phyloP scores from a whole-genome alignment of 2,113 vertebrate genomes.

The Oreochromis tanganicae region DNA sequence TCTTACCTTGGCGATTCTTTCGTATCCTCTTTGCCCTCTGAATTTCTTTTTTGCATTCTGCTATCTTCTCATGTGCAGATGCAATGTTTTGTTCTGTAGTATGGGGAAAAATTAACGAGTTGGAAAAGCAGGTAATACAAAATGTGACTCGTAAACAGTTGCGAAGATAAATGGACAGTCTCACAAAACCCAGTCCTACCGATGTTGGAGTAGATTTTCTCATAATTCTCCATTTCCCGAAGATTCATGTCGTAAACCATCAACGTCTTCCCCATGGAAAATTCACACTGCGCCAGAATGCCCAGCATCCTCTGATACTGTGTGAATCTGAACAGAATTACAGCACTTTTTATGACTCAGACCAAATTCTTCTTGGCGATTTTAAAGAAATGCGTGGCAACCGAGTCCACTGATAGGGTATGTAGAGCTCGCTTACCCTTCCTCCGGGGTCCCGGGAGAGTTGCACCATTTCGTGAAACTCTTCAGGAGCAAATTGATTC shows the following conservation, averaged over 20 bases:
- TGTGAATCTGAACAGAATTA: slow-evolving; percentile 74
- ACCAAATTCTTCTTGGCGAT: background rate
- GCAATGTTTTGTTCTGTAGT: slow-evolving; percentile 85
- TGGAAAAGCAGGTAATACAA: background rate
- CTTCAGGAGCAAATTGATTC: slow-evolving; percentile 93
- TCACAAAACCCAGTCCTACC: slow-evolving; percentile 67
- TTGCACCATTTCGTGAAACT: slow-evolving; percentile 96
- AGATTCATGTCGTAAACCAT: slow-evolving; percentile 98
- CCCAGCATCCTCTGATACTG: slow-evolving; percentile 96
- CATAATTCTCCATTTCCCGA: slow-evolving; percentile 98
- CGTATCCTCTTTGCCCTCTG: slow-evolving; percentile 94
- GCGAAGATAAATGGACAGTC: background rate
- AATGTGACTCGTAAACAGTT: background rate
- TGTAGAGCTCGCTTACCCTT: slow-evolving; percentile 74
- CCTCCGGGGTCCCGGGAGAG: slow-evolving; percentile 84
- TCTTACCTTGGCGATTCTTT: slow-evolving; percentile 95
- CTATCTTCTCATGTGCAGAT: slow-evolving; percentile 94
- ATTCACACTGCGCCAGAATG: slow-evolving; percentile 92
- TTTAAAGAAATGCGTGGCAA: background rate
- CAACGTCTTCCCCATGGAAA: slow-evolving; percentile 97
- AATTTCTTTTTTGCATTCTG: slow-evolving; percentile 98
- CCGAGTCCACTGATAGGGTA: background rate
- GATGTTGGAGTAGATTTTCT: slow-evolving; percentile 92
- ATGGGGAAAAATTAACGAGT: background rate
- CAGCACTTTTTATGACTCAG: background rate